These are phyloP conservation scores for Didymodactylos carnosus DNA, from an alignment of 2,888 invertebrate genomes.

Conservation along the genomic window DNA sequence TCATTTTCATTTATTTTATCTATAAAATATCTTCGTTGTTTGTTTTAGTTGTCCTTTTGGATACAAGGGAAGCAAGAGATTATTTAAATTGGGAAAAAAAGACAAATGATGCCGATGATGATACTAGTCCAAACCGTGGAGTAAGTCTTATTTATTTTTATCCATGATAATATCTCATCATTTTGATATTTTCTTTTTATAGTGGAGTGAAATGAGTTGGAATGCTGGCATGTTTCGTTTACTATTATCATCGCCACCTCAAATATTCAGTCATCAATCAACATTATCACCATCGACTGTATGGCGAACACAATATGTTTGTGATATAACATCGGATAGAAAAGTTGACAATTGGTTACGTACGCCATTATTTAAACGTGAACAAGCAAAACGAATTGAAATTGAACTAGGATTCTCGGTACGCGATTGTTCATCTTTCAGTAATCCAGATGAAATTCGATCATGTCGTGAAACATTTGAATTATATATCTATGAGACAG, in stretches of 20 bases:
- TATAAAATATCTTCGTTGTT: too few species aligned
- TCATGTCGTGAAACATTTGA: conserved; percentile 13
- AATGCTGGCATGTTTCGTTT: not conserved
- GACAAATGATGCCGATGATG: not conserved
- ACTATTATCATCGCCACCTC: not conserved
- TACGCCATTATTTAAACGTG: conserved; percentile 5
- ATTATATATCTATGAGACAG: not conserved
- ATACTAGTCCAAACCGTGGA: too few species aligned
- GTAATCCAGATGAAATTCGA: conserved; percentile 7
- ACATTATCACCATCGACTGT: not conserved
- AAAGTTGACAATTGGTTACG: conserved; percentile 13
- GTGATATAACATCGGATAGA: conserved; percentile 5
- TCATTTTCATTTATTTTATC: not conserved
- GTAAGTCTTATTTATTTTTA: conserved; percentile 2
- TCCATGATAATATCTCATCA: too few species aligned
- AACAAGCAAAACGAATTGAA: conserved; percentile 3
- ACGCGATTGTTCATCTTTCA: conserved; percentile 7
- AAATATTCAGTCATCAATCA: not conserved
- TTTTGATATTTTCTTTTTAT: too few species aligned
- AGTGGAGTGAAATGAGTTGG: conserved; percentile 7
- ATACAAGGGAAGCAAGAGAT: not conserved
- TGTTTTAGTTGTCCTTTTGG: not conserved
- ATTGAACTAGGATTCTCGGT: conserved; percentile 8
- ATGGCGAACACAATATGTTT: conserved; percentile 14
- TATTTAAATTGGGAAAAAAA: not conserved